A percentile compares a stretch with the other conserved stretches of the same genome.
These are phyloP conservation scores for Sipha maydis DNA, from an alignment of 2,888 invertebrate species.

Conservation along the genomic window DNA sequence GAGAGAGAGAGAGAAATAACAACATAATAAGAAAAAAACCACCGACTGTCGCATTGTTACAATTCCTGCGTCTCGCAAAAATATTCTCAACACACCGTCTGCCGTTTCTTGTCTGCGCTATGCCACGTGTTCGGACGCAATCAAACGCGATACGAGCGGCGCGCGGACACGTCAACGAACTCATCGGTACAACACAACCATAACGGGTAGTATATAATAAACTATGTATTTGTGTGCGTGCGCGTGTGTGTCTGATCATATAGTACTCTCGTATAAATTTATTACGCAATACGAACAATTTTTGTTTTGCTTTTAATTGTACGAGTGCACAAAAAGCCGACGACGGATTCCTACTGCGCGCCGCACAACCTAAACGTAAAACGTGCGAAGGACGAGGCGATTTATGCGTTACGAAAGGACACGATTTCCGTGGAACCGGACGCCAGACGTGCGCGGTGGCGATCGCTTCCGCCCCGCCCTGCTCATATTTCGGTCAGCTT, in stretches of 20 bases:
- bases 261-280: not conserved
- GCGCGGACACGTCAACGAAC: conserved; percentile 35
- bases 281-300: too few relatives aligned
- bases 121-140: not conserved
- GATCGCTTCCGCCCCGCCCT: too few relatives aligned
- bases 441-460: too few relatives aligned
- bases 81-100: not conserved
- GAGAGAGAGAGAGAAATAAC: not conserved
- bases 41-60: not conserved
- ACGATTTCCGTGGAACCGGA: too few relatives aligned
- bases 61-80: not conserved
- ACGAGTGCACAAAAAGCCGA: not conserved
- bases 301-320: too few relatives aligned
- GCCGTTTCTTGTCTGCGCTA: not conserved
- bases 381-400: not conserved
- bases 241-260: not conserved
- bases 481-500: too few relatives aligned
- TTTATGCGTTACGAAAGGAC: too few relatives aligned
- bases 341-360: not conserved
- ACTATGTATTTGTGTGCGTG: too few relatives aligned
- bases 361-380: too few relatives aligned
- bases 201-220: not conserved
- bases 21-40: not conserved
- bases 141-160: not conserved
- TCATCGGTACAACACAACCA: conserved; percentile 22